Base-by-base conservation (phyloP, 2,113 vertebrate species). In the Tricholaema leucomelas region DNA sequence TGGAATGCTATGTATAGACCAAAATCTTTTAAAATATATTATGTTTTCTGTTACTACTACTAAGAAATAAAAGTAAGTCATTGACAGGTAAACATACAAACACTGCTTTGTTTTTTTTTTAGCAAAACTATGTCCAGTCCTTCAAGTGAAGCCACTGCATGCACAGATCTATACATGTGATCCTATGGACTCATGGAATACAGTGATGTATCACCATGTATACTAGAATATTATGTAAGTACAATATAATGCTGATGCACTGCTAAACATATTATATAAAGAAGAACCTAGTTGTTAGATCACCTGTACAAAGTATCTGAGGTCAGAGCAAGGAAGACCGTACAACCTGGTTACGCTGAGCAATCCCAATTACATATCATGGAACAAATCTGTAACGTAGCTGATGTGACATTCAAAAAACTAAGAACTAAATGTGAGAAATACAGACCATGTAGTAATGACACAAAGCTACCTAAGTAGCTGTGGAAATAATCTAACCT, bases 291-390 rank as follows among this genome's bases (percentile, higher is more conserved):
- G 44, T 27, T 78, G 35, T 14, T 91, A 84, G 76, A 81, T 92
- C 38, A 92, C 78, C 72, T 92, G 36, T 79, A 78, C 80, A 65
- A 94, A 95, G 86, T 55, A 94, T 27, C 67, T 74, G 60, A 71
- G 11, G 42, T 95, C 90, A 91, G 85, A 85, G 54, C 67, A 81
- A 71, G 23, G 73, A 20, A 64, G 36, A 59, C 35, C 66, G 25
- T 83, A 55, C 90, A 79, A 92, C 79, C 60, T 72, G 56, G 60
- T 88, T 85, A 90, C 25, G 90, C 72, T 66, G 65, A 58, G 20
- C 87, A 69, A 63, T 61, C 10, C 17, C 31, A 70, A 3, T 4
- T 28, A 8, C 12, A 25, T 16, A 58, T 3, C 4, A 8, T 19
- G 16, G 21, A 86, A 89, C 17, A 80, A 64, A 86, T 46, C n/a